Evolutionary conservation across 37 sponge, comb jelly and placozoan genomes (phyloP).

Genomic region (Sycon ciliatum): DNA sequence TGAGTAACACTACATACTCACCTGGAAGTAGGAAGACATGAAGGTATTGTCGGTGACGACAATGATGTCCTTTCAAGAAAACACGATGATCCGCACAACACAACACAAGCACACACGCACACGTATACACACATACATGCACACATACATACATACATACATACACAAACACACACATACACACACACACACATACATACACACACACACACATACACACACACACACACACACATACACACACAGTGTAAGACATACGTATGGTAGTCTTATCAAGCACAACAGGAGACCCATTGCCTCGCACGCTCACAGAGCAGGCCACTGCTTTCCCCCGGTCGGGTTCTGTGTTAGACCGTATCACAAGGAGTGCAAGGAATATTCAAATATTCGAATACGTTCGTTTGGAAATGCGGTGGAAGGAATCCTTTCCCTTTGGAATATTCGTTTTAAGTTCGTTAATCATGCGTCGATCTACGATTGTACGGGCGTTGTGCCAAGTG

Average conservation of each 20-base stretch:
- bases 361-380: too few species aligned
- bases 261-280: background rate
- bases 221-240: constrained; percentile 30
- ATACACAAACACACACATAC: background rate
- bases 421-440: too few species aligned
- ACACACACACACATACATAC: constrained; percentile 1
- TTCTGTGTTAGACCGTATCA: too few species aligned
- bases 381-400: too few species aligned
- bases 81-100: background rate
- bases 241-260: constrained; percentile 2
- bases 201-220: too few species aligned
- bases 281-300: too few species aligned
- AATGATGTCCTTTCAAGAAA: constrained; percentile 48
- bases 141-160: background rate
- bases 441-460: too few species aligned
- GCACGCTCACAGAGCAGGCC: too few species aligned
- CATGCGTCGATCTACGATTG: too few species aligned
- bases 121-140: background rate
- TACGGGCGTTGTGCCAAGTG: too few species aligned
- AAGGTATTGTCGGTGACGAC: constrained; percentile 95
- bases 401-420: too few species aligned
- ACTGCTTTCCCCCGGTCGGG: too few species aligned
- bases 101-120: background rate
- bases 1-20: background rate
- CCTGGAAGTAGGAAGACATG: constrained; percentile 81